phyloP scores from a whole-genome alignment of 2,888 invertebrate genomes.

The Diaphora mendica region DNA sequence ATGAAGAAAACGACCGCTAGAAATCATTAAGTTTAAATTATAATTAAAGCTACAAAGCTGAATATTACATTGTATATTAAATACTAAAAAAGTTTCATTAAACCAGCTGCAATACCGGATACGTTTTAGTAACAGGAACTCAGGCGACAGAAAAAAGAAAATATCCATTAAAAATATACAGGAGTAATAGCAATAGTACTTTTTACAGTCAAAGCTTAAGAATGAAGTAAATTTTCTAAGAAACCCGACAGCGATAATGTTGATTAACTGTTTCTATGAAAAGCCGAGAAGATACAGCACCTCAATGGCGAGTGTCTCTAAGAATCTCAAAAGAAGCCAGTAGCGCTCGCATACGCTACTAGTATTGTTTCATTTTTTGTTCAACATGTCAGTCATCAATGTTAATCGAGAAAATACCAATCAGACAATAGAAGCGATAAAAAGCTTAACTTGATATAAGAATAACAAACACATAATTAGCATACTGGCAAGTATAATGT shows the following conservation, averaged over 20 bases:
- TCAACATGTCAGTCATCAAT: slow-evolving; percentile 67
- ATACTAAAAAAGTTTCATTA: slow-evolving; percentile 30
- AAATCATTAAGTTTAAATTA: slow-evolving; percentile 30
- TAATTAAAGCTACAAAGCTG: slow-evolving; percentile 29
- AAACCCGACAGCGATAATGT: slow-evolving; percentile 41
- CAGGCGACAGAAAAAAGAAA: slow-evolving; percentile 26
- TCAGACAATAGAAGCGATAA: slow-evolving; percentile 70
- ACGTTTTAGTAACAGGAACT: slow-evolving; percentile 4
- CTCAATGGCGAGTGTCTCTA: slow-evolving; percentile 46
- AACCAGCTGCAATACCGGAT: slow-evolving; percentile 6
- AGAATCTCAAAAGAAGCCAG: slow-evolving; percentile 55
- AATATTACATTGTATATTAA: slow-evolving; percentile 30
- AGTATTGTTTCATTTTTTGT: slow-evolving; percentile 74
- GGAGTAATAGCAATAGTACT: slow-evolving; percentile 27
- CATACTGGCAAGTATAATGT: slow-evolving; percentile 52
- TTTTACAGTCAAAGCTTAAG: slow-evolving; percentile 32
- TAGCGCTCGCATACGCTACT: slow-evolving; percentile 62
- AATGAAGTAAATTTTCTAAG: slow-evolving; percentile 40
- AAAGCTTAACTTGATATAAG: slow-evolving; percentile 62
- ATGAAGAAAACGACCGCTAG: slow-evolving; percentile 41
- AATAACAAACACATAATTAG: slow-evolving; percentile 63
- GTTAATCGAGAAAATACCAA: slow-evolving; percentile 70
- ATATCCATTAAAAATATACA: slow-evolving; percentile 25
- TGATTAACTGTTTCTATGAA: slow-evolving; percentile 44
- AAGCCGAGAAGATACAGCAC: slow-evolving; percentile 40